Base-by-base conservation (phyloP, 2,797 vertebrate species). In the Myripristis murdjan region DNA sequence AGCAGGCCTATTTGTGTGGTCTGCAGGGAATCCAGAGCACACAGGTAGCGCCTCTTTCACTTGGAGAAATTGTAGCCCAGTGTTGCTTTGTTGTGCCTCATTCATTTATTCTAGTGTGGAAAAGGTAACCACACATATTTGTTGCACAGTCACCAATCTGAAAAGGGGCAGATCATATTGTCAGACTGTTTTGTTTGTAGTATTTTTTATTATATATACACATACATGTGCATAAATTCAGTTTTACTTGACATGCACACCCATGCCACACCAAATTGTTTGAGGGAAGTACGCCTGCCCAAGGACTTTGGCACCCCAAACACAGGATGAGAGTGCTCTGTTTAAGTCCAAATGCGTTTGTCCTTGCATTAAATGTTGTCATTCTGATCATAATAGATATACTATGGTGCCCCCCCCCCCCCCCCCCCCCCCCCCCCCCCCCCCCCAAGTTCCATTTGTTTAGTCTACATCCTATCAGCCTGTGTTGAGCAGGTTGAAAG, bases 1-100 rank as follows among this genome's bases (percentile, higher is more conserved):
- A 87, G 91, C 60, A 93, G 88, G 74, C 92, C 88, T 41, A 95
- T 96, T 53, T 96, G 95, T 79, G 94, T 95, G 1, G 93, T 95
- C 46, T 96, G 95, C 85, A 89, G 94, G 65, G 94, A 95, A 35
- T 95, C 94, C 0, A 89, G 93, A 58, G 69, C 92, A 2, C 95
- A 96, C 87, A 91, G 92, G 92, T 93, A 41, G 22, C 81, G 66
- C 0, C 0, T 26, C 7, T 41, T 39, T 1, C 33, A 43, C 33
- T 5, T 8, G 18, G 10, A 22, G 1, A n/a, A 8, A 41, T 16
- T 23, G 6, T 7, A 22, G 3, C 15, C 1, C 6, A 5, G n/a
- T 43, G 4, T 15, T 43, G 4, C 5, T 9, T 20, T 2, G n/a
- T n/a, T 7, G 2, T 7, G 6, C 8, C 1, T 2, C 3, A 1